These are phyloP conservation scores for Chaetops frenatus DNA, from an alignment of 2,113 vertebrate species.

Conservation along the genomic window DNA sequence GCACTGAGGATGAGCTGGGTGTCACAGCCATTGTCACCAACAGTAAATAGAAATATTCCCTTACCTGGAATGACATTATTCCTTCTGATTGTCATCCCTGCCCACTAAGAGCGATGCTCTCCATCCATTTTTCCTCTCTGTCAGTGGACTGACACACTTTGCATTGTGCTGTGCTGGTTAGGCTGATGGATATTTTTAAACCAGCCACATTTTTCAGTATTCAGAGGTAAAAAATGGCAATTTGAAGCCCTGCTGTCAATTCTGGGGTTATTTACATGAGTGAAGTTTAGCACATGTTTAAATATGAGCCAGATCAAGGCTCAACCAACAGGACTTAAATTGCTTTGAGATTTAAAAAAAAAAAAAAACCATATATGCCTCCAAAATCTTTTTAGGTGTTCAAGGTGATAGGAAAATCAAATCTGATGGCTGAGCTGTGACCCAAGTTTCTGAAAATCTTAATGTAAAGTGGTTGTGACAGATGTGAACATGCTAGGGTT, in stretches of 20 bases:
- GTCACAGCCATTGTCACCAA: background rate
- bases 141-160: background rate
- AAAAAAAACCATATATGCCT: background rate
- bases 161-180: background rate
- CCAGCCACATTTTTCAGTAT: background rate
- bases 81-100: background rate
- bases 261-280: background rate
- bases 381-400: constrained; percentile 41
- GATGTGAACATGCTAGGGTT: constrained; percentile 37
- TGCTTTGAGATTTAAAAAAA: background rate
- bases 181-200: constrained; percentile 23
- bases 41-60: background rate
- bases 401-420: constrained; percentile 48
- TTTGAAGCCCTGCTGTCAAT: background rate
- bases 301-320: background rate
- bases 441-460: constrained; percentile 20
- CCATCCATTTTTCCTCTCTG: background rate
- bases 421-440: constrained; percentile 43
- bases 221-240: background rate
- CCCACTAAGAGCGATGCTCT: background rate
- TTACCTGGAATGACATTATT: background rate
- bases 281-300: background rate
- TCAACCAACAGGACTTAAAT: background rate
- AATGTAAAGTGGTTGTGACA: constrained; percentile 28
- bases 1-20: background rate